Evolutionary conservation across 2,113 vertebrate species (phyloP).

Genomic region (Heloderma charlesbogerti): DNA sequence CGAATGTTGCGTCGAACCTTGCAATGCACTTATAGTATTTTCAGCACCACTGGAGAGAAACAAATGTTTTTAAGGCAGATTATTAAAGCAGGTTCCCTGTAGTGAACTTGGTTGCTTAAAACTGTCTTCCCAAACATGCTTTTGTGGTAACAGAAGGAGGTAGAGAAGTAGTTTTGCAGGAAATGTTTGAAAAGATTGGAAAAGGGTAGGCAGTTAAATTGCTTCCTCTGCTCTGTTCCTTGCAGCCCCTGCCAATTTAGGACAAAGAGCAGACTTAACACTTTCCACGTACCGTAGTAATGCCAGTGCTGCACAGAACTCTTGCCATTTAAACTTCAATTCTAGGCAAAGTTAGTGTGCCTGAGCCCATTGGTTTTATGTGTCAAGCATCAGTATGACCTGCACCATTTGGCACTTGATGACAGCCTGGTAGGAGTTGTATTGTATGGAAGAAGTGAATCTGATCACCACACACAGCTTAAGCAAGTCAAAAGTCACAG

Average conservation of each 20-base stretch:
- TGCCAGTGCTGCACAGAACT: background rate
- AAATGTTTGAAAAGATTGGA: background rate
- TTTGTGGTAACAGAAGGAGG: background rate
- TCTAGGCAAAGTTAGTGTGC: background rate
- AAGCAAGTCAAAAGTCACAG: background rate
- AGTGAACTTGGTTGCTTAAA: constrained; percentile 28
- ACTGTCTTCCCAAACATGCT: background rate
- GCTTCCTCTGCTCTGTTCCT: background rate
- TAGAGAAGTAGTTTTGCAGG: background rate
- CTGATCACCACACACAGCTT: background rate
- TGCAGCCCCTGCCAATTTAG: background rate
- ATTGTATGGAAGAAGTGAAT: background rate
- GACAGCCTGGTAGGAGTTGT: background rate
- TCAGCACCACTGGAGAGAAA: background rate
- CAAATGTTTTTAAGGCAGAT: background rate
- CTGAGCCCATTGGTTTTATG: background rate
- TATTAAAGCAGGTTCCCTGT: background rate
- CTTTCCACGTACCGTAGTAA: background rate
- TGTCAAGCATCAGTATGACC: background rate
- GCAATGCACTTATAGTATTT: background rate
- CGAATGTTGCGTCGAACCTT: constrained; percentile 11
- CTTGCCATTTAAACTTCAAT: background rate
- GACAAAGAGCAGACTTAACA: background rate
- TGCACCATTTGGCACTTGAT: background rate
- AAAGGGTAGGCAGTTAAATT: background rate